Evolutionary conservation across 2,888 invertebrate species (phyloP).

Genomic region (Xylophagus ater): DNA sequence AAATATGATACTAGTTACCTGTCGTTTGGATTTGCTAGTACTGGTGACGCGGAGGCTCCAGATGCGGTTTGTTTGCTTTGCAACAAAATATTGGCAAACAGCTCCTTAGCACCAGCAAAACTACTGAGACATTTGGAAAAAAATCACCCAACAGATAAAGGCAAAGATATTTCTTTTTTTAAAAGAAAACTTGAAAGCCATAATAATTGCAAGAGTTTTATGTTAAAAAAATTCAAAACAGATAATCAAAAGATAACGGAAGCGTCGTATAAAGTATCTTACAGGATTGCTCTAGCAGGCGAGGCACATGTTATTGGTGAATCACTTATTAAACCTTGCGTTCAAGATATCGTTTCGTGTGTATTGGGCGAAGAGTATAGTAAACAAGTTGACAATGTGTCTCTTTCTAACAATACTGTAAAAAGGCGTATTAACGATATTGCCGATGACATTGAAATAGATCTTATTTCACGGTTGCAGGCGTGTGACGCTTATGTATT

Average conservation of each 20-base stretch:
- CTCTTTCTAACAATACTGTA: neutral
- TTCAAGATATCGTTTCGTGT: no score
- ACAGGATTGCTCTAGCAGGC: constrained; percentile 11
- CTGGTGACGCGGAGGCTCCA: constrained; percentile 10
- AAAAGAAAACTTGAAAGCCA: constrained; percentile 11
- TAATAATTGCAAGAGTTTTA: constrained; percentile 12
- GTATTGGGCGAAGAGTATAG: no score
- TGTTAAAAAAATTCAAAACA: constrained; percentile 13
- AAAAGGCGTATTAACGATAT: constrained; percentile 7
- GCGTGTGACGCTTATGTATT: constrained; percentile 8
- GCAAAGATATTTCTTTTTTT: constrained; percentile 10
- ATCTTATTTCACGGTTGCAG: constrained; percentile 11
- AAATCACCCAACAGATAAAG: constrained; percentile 10
- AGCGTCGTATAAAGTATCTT: constrained; percentile 14
- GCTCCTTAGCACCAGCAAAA: constrained; percentile 10
- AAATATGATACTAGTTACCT: no score
- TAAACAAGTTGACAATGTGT: no score
- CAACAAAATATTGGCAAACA: no score
- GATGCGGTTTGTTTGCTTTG: constrained; percentile 13
- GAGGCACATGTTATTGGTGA: constrained; percentile 13
- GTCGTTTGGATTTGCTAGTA: constrained; percentile 41
- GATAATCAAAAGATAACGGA: constrained; percentile 13
- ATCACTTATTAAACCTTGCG: constrained; percentile 10
- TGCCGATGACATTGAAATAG: constrained; percentile 9
- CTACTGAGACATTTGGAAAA: constrained; percentile 10